Base-by-base conservation (phyloP, 2,113 vertebrate genomes). In the Ciconia stormi region DNA sequence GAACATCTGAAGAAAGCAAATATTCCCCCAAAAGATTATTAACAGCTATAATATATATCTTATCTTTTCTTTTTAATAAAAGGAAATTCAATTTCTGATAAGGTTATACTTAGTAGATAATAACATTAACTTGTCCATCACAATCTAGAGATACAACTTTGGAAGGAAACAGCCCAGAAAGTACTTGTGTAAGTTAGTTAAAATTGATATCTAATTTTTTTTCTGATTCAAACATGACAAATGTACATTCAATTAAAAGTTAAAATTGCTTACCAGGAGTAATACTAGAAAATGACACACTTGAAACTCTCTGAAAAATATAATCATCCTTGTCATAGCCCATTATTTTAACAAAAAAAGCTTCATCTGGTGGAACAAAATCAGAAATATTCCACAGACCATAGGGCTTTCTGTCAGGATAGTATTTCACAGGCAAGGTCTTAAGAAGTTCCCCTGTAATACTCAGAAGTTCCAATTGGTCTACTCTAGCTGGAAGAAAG, bases 331-430 rank as follows among this genome's bases (percentile, higher is more conserved):
- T 98, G 96, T 99, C 99, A 46, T 99, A 99, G 87, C 99, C 99
- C 3, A 94, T 99, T 80, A 99, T 97, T 96, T 99, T 98, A 90
- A 99, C 98, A 95, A 99, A 99, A 97, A 99, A 99, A 74, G 99
- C 98, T 98, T 99, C 99, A 21, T 98, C 97, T 74, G 99, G 99
- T 30, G 99, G 99, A 71, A 99, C 94, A 85, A 99, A 99, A 62
- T 99, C 99, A 42, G 99, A 99, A 97, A 99, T 98, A 98, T 99
- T 99, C 99, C 99, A 99, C 19, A 99, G 97, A 94, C 99, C 98
- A 40, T 98, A 99, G 6, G 98, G 99, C 77, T 98, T 97, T 40
- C 98, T 98, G 5, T 99, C 98, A 18, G 99, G 99, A 86, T 99
- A 99, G 91, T 98, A 99, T 92, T 98, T 99, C 74, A 99, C 98